Conservation (phyloP, 2,888 invertebrate genomes). For the Phragmatobia fuliginosa region DNA sequence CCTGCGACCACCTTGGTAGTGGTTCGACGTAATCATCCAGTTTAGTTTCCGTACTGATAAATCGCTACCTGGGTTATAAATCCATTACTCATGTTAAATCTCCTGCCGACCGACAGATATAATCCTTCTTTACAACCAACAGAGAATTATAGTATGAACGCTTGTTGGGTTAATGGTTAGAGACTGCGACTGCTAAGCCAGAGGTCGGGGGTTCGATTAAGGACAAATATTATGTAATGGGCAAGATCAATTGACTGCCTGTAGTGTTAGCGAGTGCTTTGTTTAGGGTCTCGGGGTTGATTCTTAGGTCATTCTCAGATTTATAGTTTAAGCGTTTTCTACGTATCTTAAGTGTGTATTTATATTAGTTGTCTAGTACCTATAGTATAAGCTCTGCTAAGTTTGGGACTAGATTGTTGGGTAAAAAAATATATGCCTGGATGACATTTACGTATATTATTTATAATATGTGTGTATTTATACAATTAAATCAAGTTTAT, state of each 20-base stretch:
- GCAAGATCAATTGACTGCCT: background rate
- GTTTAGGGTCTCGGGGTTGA: too few species aligned
- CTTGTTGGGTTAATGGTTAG: background rate
- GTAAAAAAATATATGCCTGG: too few species aligned
- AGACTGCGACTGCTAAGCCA: background rate
- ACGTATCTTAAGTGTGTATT: too few species aligned
- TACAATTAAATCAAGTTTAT: too few species aligned
- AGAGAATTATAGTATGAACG: background rate
- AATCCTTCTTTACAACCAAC: background rate
- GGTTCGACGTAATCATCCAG: conserved; percentile 5
- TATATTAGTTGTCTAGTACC: too few species aligned
- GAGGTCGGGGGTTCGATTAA: background rate
- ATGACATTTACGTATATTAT: too few species aligned
- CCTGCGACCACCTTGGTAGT: conserved; percentile 3
- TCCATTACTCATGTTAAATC: conserved; percentile 13
- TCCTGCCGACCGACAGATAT: conserved; percentile 6
- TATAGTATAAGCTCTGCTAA: too few species aligned
- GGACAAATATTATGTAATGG: background rate
- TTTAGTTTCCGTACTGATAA: conserved; percentile 11
- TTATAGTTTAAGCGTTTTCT: too few species aligned
- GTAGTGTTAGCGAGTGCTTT: too few species aligned
- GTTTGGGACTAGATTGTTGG: too few species aligned
- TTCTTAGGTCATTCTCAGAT: too few species aligned
- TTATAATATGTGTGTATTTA: too few species aligned
- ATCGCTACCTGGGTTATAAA: conserved; percentile 12